Conservation (phyloP, 2,888 invertebrate species). For the Bugulina stolonifera region DNA sequence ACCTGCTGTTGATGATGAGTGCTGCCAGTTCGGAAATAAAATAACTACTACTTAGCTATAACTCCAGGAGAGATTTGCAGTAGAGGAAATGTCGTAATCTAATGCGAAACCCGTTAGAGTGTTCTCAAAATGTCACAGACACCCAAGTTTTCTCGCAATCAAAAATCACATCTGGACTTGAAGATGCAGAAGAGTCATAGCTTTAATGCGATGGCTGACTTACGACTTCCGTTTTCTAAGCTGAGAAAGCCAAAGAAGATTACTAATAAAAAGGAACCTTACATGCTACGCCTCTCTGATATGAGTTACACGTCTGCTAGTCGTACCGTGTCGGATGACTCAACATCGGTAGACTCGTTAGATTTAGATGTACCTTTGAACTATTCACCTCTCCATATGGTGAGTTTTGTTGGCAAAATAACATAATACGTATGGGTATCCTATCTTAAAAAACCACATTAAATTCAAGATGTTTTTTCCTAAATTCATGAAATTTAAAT, state of each 20-base stretch:
- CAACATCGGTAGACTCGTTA: not conserved
- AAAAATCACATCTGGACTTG: not conserved
- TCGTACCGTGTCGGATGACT: not conserved
- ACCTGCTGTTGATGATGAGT: too few relatives aligned
- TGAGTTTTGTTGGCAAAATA: not conserved
- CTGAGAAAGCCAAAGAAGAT: not conserved
- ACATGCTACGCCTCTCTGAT: not conserved
- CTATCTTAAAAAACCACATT: too few relatives aligned
- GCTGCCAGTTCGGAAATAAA: too few relatives aligned
- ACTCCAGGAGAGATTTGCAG: too few relatives aligned
- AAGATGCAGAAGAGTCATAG: slow-evolving; percentile 13
- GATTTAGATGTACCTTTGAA: not conserved
- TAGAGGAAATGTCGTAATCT: too few relatives aligned
- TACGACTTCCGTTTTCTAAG: not conserved
- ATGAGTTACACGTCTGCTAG: not conserved
- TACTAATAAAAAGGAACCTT: not conserved
- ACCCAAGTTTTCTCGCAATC: not conserved
- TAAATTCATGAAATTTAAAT: too few relatives aligned
- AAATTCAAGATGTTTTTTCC: too few relatives aligned
- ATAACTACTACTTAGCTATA: too few relatives aligned
- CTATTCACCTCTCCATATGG: not conserved
- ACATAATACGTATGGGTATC: too few relatives aligned
- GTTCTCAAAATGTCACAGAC: slow-evolving; percentile 14
- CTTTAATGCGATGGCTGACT: slow-evolving; percentile 12
- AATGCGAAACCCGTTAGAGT: too few relatives aligned